Conservation (phyloP, 2,797 vertebrate genomes). For the Mycteria americana region DNA sequence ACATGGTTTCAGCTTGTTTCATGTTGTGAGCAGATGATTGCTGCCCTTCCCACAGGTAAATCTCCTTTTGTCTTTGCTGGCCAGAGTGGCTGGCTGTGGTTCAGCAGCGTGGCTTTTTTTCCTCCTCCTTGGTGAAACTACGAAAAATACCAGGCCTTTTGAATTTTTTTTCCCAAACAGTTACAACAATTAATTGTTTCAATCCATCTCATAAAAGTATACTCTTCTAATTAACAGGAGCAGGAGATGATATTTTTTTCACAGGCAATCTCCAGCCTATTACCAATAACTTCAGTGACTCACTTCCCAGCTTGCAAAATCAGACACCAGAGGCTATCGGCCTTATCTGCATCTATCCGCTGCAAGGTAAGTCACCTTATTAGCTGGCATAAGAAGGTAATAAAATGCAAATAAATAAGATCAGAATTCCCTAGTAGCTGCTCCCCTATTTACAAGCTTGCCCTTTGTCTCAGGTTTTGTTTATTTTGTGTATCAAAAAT, state of each 20-base stretch:
- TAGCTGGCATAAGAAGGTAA: neutral
- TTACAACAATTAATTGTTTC: neutral
- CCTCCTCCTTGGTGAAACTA: neutral
- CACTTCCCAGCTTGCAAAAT: constrained; percentile 21
- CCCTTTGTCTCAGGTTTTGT: neutral
- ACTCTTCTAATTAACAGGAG: neutral
- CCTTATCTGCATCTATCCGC: neutral
- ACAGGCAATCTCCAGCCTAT: neutral
- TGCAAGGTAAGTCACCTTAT: neutral
- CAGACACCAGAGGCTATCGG: neutral
- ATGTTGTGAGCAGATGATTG: neutral
- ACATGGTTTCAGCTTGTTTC: neutral
- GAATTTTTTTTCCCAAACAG: neutral
- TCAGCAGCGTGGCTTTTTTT: neutral
- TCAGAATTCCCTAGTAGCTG: neutral
- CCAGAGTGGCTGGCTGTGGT: neutral
- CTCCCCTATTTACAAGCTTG: constrained; percentile 34
- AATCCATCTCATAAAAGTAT: neutral
- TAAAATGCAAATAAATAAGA: constrained; percentile 8
- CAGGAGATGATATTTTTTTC: neutral
- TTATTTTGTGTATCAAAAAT: constrained; percentile 7
- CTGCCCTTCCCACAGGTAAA: neutral
- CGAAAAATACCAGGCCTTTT: neutral
- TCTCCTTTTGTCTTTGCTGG: neutral
- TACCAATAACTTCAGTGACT: neutral